Percentiles rank a stretch among this genome's conserved stretches.
Evolutionary conservation across 2,797 vertebrate genomes (phyloP).

Genomic region (Bufotes viridis): DNA sequence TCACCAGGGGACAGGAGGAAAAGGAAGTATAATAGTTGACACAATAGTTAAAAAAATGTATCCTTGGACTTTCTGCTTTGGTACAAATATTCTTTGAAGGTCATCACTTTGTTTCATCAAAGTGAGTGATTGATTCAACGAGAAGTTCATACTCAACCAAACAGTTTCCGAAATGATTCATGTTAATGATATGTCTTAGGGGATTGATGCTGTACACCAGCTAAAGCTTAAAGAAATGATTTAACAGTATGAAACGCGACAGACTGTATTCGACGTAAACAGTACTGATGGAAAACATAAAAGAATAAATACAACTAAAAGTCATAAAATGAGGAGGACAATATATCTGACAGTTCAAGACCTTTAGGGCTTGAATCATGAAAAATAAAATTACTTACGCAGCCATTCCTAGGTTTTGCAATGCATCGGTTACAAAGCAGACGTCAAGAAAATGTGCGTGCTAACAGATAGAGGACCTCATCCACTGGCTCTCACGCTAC

Average conservation of each 20-base stretch:
- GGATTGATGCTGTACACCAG: constrained; percentile 80
- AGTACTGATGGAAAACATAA: constrained; percentile 76
- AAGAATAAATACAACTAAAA: constrained; percentile 78
- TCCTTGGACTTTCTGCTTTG: constrained; percentile 71
- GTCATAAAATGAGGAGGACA: constrained; percentile 76
- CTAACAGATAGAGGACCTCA: constrained; percentile 61
- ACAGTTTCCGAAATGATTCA: constrained; percentile 79
- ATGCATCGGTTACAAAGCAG: constrained; percentile 68
- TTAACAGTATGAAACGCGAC: constrained; percentile 75
- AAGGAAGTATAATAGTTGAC: constrained; percentile 4
- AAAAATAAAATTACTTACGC: constrained; percentile 77
- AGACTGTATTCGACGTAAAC: constrained; percentile 68
- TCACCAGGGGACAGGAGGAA: not conserved
- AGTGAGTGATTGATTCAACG: constrained; percentile 76
- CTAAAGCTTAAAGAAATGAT: constrained; percentile 79
- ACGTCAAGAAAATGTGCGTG: constrained; percentile 56
- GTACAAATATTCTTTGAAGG: constrained; percentile 75
- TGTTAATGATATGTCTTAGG: constrained; percentile 76
- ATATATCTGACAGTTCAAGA: constrained; percentile 81
- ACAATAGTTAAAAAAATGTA: constrained; percentile 54
- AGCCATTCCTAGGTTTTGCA: constrained; percentile 70
- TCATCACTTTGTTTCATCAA: constrained; percentile 74
- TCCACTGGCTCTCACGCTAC: constrained; percentile 67
- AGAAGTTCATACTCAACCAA: constrained; percentile 73
- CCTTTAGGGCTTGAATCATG: constrained; percentile 74